phyloP scores from a whole-genome alignment of 2,888 invertebrate genomes.

The Neoitamus cyanurus region DNA sequence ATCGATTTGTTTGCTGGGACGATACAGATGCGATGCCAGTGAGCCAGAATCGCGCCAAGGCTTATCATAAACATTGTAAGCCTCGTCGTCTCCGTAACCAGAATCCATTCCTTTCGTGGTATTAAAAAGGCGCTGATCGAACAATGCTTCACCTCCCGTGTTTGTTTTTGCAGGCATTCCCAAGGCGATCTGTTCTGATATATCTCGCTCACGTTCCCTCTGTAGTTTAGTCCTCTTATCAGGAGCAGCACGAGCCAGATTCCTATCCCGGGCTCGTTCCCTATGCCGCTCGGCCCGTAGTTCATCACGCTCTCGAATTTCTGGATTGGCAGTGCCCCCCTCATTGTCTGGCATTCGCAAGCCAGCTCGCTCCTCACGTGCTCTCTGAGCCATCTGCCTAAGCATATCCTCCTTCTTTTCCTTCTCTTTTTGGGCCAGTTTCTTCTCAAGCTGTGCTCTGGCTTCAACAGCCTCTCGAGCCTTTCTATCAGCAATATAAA shows the following conservation, averaged over 20 bases:
- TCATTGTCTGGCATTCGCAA: conserved; percentile 65
- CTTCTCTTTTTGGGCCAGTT: conserved; percentile 97
- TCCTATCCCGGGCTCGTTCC: conserved; percentile 92
- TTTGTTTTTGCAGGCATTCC: conserved; percentile 89
- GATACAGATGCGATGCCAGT: conserved; percentile 88
- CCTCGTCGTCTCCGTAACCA: conserved; percentile 94
- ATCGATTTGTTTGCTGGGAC: conserved; percentile 88
- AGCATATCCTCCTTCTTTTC: conserved; percentile 97
- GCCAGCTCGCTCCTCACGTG: conserved; percentile 94
- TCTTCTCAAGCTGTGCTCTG: conserved; percentile 93
- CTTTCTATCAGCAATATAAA: conserved; percentile 97
- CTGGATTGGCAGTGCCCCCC: conserved; percentile 65
- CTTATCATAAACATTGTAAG: conserved; percentile 97
- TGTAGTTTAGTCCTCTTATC: conserved; percentile 92
- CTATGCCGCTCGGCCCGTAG: conserved; percentile 89
- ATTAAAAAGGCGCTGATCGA: conserved; percentile 96
- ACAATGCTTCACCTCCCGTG: conserved; percentile 81
- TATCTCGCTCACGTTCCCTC: conserved; percentile 93
- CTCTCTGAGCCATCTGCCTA: conserved; percentile 91
- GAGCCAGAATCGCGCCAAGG: conserved; percentile 94
- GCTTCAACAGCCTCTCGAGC: conserved; percentile 98
- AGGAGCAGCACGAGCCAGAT: conserved; percentile 92
- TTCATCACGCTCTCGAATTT: conserved; percentile 84
- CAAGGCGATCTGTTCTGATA: conserved; percentile 97
- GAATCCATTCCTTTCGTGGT: conserved; percentile 92